Evolutionary conservation across 1,140 invertebrate species (phyloP), one percentile per base, ranked within the genome.

Genomic region (Drosophila sucinea): DNA sequence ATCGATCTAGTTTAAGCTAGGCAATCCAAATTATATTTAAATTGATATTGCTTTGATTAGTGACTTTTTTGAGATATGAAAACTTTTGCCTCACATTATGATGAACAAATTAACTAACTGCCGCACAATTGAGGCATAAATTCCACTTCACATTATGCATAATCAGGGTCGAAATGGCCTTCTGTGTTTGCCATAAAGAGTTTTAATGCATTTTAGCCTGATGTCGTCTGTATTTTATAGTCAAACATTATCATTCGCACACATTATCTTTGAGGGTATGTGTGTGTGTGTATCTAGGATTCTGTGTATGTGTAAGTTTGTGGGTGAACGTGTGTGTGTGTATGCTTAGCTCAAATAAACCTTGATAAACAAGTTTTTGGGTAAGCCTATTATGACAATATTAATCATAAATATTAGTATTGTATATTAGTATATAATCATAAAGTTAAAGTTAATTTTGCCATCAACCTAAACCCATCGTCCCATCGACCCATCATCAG

Each of bases 311-410:
- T 68, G 23, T 29, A 3, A 62, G 58, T 47, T 30, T 73, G 29
- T 70, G 51, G 44, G 56, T 70, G 35, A 30, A 1, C 70, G 40
- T 56, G 35, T 73, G 17, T 70, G 35, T 62, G 29, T 70, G 29
- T 62, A 61, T 79, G 62, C 51, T 62, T 41, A 61, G 74, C 82
- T 71, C 60, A 70, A 85, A 77, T 73, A 73, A 78, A 75, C 67
- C 47, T 60, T 58, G 67, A 55, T 73, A 77, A 79, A 79, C 64
- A 77, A 80, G 62, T 25, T 63, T 63, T 79, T 64, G 66, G 58
- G 47, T 80, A 77, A 83, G 84, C 83, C 67, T 77, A 79, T 79
- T 86, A 79, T 70, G 74, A 75, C 65, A 70, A 44, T 77, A 72
- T 77, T 78, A 77, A 71, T 72, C 74, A 78, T 77, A 78, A 70